Evolutionary conservation across 2,888 invertebrate species (phyloP), one percentile per base, ranked within the genome.

Genomic region (Lasiommata megera): DNA sequence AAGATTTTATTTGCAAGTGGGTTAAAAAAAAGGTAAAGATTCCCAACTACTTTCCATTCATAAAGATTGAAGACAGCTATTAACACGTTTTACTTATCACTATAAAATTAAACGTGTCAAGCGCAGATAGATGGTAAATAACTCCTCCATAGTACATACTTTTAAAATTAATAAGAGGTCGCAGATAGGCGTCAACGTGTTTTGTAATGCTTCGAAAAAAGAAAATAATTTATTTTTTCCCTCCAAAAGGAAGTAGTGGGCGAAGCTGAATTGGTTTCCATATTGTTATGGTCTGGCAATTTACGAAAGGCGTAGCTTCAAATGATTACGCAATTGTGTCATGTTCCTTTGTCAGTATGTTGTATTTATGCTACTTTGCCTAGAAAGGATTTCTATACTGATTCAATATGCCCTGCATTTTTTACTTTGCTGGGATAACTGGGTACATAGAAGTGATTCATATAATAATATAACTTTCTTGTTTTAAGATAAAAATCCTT

Each of bases 181-280:
- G 53, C 68, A 66, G 69, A 72, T 65, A 75, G 69, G 66, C 68
- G 64, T 59, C 54, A 59, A 59, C 65, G 67, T 43, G 65, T 67
- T 69, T 70, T 71, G 71, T 73, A 66, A 70, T 59, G 67, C 65
- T 70, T 69, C 70, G 69, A 70, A n/a, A n/a, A n/a, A 68, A 72
- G 67, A 70, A 70, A 69, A 64, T 63, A 63, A 65, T 65, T 60
- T 66, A 65, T 69, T 73, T 73, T 74, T 73, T 72, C 66, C 60
- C 60, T 61, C 56, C 68, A 76, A 72, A 78, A 77, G 79, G 80
- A 76, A 72, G 65, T 68, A 63, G 80, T 82, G 79, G 82, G 81
- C 80, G 80, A 75, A 67, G 68, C 70, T 44, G 61, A 58, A 58
- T 61, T 50, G 54, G 61, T 76, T 77, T 72, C 69, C 72, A 73